These are phyloP conservation scores for Halcyon smyrnensis DNA, from an alignment of 2,797 vertebrate genomes.

Conservation along the genomic window DNA sequence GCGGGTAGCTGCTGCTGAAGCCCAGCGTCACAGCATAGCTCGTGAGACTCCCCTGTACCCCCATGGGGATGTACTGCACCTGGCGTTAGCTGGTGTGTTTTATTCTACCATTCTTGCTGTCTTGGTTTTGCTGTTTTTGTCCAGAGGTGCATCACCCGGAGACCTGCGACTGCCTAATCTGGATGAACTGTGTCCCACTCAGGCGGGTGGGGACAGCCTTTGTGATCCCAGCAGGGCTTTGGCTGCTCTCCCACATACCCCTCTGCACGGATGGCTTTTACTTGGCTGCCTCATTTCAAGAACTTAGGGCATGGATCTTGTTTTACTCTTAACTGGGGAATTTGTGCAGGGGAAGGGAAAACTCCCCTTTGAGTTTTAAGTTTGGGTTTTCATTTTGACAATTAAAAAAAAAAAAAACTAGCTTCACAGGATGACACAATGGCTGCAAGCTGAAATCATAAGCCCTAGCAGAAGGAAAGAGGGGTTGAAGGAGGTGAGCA, in stretches of 20 bases:
- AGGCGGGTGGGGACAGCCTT: background rate
- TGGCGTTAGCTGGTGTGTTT: rapidly evolving
- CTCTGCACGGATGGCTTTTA: background rate
- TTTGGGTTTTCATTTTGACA: background rate
- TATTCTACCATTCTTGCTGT: background rate
- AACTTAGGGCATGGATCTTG: background rate
- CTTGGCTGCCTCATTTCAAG: background rate
- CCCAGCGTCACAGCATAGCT: background rate
- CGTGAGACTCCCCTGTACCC: background rate
- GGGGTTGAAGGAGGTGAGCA: background rate
- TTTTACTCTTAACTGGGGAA: background rate
- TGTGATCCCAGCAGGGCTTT: background rate
- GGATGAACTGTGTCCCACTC: background rate
- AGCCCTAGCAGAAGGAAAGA: background rate
- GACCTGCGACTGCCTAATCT: background rate
- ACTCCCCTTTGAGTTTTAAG: background rate
- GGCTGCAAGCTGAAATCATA: background rate
- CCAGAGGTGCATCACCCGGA: background rate
- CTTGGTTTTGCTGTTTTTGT: background rate
- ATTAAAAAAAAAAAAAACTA: background rate
- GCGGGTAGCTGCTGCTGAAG: background rate
- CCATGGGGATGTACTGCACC: rapidly evolving
- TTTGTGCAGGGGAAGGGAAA: background rate
- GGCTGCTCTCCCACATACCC: background rate
- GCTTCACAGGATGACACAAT: background rate